A percentile compares a stretch with the other conserved stretches of the same genome.
Evolutionary conservation across 2,113 vertebrate genomes (phyloP).

Genomic region (Planiliza haematocheilus): DNA sequence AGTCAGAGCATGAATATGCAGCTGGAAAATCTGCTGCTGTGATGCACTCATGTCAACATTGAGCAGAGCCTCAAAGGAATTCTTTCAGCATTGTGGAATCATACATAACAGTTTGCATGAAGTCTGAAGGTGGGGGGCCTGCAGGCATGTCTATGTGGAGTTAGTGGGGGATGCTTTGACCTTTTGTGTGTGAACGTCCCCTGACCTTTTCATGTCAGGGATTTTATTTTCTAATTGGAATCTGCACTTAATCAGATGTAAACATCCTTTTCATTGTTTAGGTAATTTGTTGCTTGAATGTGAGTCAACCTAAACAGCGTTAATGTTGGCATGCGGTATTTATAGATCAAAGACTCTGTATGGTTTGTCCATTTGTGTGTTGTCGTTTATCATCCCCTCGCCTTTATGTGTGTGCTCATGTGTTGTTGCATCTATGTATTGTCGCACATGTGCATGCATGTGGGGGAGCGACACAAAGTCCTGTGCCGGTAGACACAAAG

Average conservation of each 20-base stretch:
- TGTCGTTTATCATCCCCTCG: constrained; percentile 12
- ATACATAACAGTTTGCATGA: neutral
- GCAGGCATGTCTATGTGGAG: constrained; percentile 17
- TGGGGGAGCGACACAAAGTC: constrained; percentile 45
- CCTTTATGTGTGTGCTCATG: constrained; percentile 17
- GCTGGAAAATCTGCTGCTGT: neutral
- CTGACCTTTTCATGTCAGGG: constrained; percentile 49
- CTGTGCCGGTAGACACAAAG: constrained; percentile 67
- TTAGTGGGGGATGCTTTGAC: constrained; percentile 35
- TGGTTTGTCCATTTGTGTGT: constrained; percentile 32
- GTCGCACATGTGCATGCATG: constrained; percentile 40
- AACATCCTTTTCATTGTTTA: constrained; percentile 50
- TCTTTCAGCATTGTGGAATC: neutral
- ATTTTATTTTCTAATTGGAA: constrained; percentile 39
- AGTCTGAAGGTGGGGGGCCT: constrained; percentile 23
- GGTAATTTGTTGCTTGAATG: constrained; percentile 35
- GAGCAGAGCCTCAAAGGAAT: constrained; percentile 4
- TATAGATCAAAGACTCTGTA: constrained; percentile 46
- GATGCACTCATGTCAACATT: neutral
- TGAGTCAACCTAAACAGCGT: constrained; percentile 24
- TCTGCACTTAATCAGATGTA: constrained; percentile 30
- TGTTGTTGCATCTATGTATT: constrained; percentile 31
- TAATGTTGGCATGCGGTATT: constrained; percentile 39
- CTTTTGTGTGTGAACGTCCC: constrained; percentile 41
- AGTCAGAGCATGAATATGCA: neutral